These are phyloP conservation scores for Acanthurus leucopareius DNA, from an alignment of 2,797 vertebrate species.

Conservation along the genomic window DNA sequence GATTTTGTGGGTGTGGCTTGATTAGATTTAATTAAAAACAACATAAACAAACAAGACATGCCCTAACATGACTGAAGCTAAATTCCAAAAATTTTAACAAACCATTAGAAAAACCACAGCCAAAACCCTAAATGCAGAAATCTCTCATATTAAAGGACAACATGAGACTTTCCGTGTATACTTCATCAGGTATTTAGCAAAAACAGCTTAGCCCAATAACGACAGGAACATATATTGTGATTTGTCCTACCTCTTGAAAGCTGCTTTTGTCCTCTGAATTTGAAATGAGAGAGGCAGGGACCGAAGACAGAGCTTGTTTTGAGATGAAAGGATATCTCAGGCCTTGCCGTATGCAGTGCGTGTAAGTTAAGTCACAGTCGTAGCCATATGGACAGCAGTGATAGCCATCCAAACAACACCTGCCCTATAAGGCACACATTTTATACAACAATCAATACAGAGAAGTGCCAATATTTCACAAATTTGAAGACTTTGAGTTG, in stretches of 20 bases:
- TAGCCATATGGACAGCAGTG: slow-evolving; percentile 80
- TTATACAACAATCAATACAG: background rate
- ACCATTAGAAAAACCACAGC: background rate
- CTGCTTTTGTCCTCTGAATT: slow-evolving; percentile 6
- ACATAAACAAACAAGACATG: background rate
- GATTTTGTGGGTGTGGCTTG: background rate
- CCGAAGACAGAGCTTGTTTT: slow-evolving; percentile 24
- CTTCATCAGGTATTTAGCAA: background rate
- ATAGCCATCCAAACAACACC: slow-evolving; percentile 76
- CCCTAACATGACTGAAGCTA: background rate
- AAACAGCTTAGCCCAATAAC: background rate
- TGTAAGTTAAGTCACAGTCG: slow-evolving; percentile 73
- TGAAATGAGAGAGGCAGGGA: slow-evolving; percentile 49
- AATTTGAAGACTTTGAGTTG: background rate
- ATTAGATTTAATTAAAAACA: background rate
- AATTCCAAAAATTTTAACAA: background rate
- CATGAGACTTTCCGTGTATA: no score
- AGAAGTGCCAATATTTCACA: background rate
- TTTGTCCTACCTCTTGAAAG: slow-evolving; percentile 48
- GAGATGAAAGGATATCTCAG: slow-evolving; percentile 55
- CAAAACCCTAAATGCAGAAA: background rate
- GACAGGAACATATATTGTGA: background rate
- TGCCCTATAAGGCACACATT: slow-evolving; percentile 61
- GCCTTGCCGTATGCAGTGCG: slow-evolving; percentile 54
- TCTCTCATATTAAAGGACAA: background rate